These are phyloP conservation scores for Podotricha telesiphe DNA, from an alignment of 2,888 invertebrate species.

Conservation along the genomic window DNA sequence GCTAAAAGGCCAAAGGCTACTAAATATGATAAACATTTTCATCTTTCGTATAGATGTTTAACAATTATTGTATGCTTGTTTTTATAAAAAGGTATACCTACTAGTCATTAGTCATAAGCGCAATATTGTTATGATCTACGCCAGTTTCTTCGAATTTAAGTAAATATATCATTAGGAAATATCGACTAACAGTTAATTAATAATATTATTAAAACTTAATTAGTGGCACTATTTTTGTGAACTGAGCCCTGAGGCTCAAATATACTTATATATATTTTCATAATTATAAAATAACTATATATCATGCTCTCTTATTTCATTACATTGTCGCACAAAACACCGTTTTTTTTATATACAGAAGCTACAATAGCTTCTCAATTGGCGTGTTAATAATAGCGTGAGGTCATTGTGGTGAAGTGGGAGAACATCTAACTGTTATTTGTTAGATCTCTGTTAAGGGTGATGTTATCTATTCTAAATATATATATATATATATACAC, in stretches of 20 bases:
- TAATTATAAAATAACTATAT: no score
- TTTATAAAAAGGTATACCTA: not conserved
- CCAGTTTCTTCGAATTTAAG: not conserved
- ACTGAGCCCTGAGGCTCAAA: not conserved
- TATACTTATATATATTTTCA: no score
- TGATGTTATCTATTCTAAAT: no score
- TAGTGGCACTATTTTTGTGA: not conserved
- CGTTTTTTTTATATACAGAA: no score
- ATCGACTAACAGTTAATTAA: not conserved
- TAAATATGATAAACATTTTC: slow-evolving; percentile 3
- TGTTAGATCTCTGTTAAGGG: no score
- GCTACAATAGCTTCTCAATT: no score
- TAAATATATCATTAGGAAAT: not conserved
- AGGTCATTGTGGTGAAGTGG: no score
- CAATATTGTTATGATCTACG: not conserved
- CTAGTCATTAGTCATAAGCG: not conserved
- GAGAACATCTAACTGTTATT: no score
- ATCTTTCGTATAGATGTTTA: not conserved
- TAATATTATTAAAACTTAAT: slow-evolving; percentile 10
- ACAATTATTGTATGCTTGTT: slow-evolving; percentile 1
- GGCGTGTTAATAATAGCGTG: no score
- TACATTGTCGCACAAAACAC: no score
- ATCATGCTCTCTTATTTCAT: no score
- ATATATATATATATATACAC: no score
- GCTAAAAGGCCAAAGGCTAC: slow-evolving; percentile 19